Evolutionary conservation across 2,797 vertebrate species (phyloP).

Genomic region (Ispidina picta): DNA sequence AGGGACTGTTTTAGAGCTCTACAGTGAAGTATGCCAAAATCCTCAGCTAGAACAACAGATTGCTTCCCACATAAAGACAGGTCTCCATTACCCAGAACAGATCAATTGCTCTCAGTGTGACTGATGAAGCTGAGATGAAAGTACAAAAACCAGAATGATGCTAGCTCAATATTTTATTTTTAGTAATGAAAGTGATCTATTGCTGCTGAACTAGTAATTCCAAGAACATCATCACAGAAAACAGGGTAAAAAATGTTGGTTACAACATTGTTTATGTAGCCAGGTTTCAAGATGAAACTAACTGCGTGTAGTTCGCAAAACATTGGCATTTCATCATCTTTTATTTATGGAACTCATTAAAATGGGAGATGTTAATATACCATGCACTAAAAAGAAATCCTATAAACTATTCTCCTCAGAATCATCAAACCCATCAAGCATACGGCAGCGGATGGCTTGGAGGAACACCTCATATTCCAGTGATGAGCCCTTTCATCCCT

Average conservation of each 20-base stretch:
- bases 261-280: slow-evolving; percentile 26
- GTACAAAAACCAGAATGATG: background rate
- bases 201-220: slow-evolving; percentile 36
- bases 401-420: slow-evolving; percentile 1
- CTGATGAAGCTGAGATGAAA: background rate
- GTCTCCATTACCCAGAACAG: background rate
- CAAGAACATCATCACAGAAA: slow-evolving; percentile 35
- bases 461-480: background rate
- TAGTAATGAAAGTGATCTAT: slow-evolving; percentile 39
- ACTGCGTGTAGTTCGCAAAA: slow-evolving; percentile 6
- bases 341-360: slow-evolving; percentile 75
- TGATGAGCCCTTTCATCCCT: background rate
- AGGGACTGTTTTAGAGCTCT: background rate
- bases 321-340: slow-evolving; percentile 63
- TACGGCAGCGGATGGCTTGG: background rate
- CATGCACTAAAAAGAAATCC: slow-evolving; percentile 10
- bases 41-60: background rate
- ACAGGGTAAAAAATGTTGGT: slow-evolving; percentile 21
- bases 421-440: slow-evolving; percentile 40
- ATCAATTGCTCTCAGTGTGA: slow-evolving; percentile 3
- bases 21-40: background rate
- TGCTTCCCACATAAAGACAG: background rate
- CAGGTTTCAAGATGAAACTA: slow-evolving; percentile 60
- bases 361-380: slow-evolving; percentile 39
- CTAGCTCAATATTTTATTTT: slow-evolving; percentile 29